Percentiles rank a stretch among this genome's conserved stretches.
These are phyloP conservation scores for Symphodus melops DNA, from an alignment of 2,113 vertebrate genomes.

Conservation along the genomic window DNA sequence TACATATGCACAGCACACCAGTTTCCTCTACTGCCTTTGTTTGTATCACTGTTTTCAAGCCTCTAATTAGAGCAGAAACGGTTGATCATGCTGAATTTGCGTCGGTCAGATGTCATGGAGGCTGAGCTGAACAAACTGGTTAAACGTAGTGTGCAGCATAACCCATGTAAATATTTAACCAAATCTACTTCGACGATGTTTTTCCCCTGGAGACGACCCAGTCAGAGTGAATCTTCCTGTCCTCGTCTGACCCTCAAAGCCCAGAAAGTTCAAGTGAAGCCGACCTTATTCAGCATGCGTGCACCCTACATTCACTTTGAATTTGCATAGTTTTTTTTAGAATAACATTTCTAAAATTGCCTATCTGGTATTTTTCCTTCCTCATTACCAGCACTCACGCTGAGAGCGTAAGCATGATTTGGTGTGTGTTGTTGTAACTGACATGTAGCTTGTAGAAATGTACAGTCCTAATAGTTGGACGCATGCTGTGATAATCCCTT, in stretches of 20 bases:
- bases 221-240: slow-evolving; percentile 18
- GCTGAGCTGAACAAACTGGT: not conserved
- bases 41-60: not conserved
- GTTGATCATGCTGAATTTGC: slow-evolving; percentile 23
- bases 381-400: slow-evolving; percentile 29
- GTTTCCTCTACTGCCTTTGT: not conserved
- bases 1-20: not conserved
- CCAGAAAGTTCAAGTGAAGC: slow-evolving; percentile 1
- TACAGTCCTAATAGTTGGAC: slow-evolving; percentile 21
- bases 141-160: slow-evolving; percentile 1
- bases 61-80: slow-evolving; percentile 17
- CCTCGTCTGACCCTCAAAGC: slow-evolving; percentile 18
- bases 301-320: not conserved
- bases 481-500: slow-evolving; percentile 32
- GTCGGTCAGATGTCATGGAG: not conserved
- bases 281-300: not conserved
- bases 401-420: slow-evolving; percentile 2
- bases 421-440: slow-evolving; percentile 5
- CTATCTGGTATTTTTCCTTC: not conserved
- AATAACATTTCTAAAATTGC: no score
- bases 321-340: not conserved
- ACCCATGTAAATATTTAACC: slow-evolving; percentile 53
- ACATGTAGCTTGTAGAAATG: slow-evolving; percentile 14
- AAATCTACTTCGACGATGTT: slow-evolving; percentile 36
- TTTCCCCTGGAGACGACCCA: slow-evolving; percentile 12